phyloP scores from a whole-genome alignment of 2,888 invertebrate genomes.

The Mechanitis mazaeus region DNA sequence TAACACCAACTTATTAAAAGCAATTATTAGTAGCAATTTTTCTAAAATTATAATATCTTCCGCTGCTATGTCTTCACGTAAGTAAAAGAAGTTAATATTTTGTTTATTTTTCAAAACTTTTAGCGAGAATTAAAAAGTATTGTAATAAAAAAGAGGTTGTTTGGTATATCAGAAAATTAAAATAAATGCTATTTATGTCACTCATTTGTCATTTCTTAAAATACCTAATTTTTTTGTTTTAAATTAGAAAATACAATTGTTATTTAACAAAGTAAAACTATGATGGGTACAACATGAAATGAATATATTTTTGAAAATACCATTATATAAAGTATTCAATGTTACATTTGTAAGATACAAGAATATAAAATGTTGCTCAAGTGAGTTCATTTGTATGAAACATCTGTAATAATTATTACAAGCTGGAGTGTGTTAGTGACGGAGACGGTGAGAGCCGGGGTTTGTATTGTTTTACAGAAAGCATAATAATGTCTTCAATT shows the following conservation, averaged over 20 bases:
- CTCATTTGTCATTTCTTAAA: not conserved
- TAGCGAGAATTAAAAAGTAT: not conserved
- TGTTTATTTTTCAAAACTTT: constrained; percentile 7
- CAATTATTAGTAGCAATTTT: constrained; percentile 38
- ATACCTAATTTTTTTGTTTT: not conserved
- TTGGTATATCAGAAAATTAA: not conserved
- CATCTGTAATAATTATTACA: constrained; percentile 24
- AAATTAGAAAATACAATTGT: constrained; percentile 8
- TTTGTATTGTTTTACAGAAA: constrained; percentile 38
- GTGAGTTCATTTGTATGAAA: constrained; percentile 34
- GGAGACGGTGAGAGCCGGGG: constrained; percentile 36
- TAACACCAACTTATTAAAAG: constrained; percentile 39
- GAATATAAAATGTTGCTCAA: constrained; percentile 21
- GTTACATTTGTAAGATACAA: constrained; percentile 23
- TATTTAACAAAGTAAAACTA: constrained; percentile 8
- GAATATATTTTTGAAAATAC: constrained; percentile 17
- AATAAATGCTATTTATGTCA: not conserved
- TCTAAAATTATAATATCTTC: constrained; percentile 35
- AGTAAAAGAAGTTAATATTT: constrained; percentile 23
- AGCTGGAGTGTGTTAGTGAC: constrained; percentile 39
- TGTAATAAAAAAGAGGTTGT: not conserved
- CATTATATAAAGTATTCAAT: constrained; percentile 18
- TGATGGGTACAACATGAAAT: constrained; percentile 13
- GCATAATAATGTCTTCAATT: not conserved
- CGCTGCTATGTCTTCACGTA: constrained; percentile 51